phyloP scores from a whole-genome alignment of 2,113 vertebrate genomes.

The Prinia subflava region DNA sequence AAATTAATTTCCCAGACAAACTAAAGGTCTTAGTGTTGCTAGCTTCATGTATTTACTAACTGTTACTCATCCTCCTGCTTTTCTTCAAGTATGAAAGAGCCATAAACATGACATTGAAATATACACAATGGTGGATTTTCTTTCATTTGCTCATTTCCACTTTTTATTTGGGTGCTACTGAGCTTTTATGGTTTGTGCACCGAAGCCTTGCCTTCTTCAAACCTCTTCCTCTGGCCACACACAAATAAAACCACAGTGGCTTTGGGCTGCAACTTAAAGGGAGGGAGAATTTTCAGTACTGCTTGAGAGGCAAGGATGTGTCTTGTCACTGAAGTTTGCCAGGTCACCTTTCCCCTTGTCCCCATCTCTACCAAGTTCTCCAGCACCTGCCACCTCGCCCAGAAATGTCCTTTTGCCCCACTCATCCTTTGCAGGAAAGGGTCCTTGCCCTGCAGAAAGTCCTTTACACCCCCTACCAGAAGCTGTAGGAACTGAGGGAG shows the following conservation, averaged over 20 bases:
- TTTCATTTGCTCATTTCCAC: neutral
- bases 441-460: neutral
- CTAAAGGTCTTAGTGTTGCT: neutral
- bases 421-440: neutral
- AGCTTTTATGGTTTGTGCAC: neutral
- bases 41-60: neutral
- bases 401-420: neutral
- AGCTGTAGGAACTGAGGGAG: neutral
- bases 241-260: neutral
- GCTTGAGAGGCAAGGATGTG: neutral
- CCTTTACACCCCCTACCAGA: neutral
- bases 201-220: neutral
- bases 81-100: neutral
- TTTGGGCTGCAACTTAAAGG: neutral
- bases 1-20: neutral
- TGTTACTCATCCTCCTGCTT: neutral
- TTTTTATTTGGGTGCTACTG: neutral
- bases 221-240: neutral
- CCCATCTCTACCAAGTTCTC: neutral
- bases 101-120: neutral
- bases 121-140: neutral
- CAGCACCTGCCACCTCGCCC: neutral
- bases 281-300: neutral
- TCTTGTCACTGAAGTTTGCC: neutral
- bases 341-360: neutral